phyloP scores from a whole-genome alignment of 2,797 vertebrate genomes.

The Spea hammondii region DNA sequence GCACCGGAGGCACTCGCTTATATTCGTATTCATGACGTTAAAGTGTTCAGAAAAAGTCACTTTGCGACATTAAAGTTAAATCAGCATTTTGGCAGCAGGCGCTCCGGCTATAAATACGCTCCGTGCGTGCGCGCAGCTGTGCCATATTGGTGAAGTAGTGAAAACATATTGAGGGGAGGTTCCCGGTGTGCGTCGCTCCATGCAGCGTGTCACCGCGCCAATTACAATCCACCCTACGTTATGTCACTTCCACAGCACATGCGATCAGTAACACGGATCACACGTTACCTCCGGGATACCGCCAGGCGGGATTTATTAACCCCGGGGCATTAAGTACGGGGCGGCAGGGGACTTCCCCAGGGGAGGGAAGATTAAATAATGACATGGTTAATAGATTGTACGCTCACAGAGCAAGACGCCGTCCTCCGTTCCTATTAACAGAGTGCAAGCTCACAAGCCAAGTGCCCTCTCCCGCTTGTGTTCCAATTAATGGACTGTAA shows the following conservation, averaged over 20 bases:
- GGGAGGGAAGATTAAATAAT: too few relatives aligned
- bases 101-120: constrained; percentile 17
- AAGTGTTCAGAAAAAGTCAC: background rate
- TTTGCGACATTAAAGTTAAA: background rate
- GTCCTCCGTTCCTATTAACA: too few relatives aligned
- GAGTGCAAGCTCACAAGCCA: too few relatives aligned
- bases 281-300: background rate
- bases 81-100: constrained; percentile 13
- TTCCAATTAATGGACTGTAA: too few relatives aligned
- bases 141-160: constrained; percentile 26
- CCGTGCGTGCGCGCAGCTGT: constrained; percentile 11
- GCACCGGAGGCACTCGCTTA: background rate
- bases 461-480: too few relatives aligned
- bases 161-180: constrained; percentile 33
- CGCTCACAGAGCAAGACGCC: too few relatives aligned
- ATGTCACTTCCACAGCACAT: background rate
- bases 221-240: background rate
- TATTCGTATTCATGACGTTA: background rate
- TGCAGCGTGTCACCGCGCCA: constrained; percentile 18
- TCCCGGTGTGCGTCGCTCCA: constrained; percentile 8
- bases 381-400: too few relatives aligned
- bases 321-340: too few relatives aligned
- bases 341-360: too few relatives aligned
- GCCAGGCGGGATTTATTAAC: background rate
- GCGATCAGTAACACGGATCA: too few relatives aligned